These are phyloP conservation scores for Uria aalge DNA, from an alignment of 2,113 vertebrate genomes.

Conservation along the genomic window DNA sequence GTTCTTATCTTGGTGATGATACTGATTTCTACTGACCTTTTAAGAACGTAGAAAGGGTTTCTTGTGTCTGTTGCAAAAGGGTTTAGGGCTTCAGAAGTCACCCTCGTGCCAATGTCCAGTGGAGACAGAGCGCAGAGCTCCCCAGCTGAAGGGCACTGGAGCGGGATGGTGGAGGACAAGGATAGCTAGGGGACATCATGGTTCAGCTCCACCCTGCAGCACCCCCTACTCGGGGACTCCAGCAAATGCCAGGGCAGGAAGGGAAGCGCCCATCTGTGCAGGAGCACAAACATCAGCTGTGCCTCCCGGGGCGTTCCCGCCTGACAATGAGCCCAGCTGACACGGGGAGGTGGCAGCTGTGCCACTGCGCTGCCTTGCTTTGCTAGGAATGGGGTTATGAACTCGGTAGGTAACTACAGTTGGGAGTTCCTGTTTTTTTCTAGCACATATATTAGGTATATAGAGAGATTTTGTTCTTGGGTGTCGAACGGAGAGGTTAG, in stretches of 20 bases:
- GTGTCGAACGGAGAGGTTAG: background rate
- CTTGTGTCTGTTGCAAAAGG: background rate
- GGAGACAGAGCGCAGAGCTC: background rate
- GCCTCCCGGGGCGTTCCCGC: background rate
- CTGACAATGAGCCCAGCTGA: slow-evolving; percentile 39
- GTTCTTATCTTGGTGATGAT: background rate
- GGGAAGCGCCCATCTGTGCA: slow-evolving; percentile 30
- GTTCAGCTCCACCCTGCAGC: background rate
- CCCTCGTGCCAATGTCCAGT: background rate
- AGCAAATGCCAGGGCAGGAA: background rate
- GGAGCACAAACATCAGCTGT: slow-evolving; percentile 48
- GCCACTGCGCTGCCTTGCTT: background rate
- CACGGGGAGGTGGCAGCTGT: slow-evolving; percentile 32
- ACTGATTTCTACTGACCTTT: background rate
- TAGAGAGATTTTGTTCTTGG: background rate
- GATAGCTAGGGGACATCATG: background rate
- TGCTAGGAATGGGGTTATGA: background rate
- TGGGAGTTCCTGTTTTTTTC: background rate
- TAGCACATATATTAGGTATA: background rate
- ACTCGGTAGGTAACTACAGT: background rate
- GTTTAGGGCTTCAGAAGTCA: background rate
- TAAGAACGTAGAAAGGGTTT: background rate
- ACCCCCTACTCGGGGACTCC: background rate
- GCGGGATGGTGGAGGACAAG: background rate
- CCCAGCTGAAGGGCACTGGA: background rate